A percentile compares a stretch with the other conserved stretches of the same genome.
Conservation (phyloP, 2,113 vertebrate genomes). For the Salvelinus alpinus region DNA sequence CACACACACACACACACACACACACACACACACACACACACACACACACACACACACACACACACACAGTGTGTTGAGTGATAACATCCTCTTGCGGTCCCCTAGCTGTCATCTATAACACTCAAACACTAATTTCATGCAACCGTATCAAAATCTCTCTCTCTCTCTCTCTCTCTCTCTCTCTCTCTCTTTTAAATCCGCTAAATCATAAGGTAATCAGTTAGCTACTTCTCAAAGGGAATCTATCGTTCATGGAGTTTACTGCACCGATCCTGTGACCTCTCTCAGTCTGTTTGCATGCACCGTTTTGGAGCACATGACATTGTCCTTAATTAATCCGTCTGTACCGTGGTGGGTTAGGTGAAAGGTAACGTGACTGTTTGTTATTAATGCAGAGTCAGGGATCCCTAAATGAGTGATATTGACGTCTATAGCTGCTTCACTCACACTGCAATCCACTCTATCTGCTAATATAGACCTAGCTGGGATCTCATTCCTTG, state of each 20-base stretch:
- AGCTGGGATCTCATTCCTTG: neutral
- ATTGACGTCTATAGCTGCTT: neutral
- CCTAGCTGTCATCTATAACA: conserved; percentile 4
- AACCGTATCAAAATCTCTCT: conserved; percentile 29
- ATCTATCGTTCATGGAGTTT: too few relatives aligned
- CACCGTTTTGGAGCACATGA: too few relatives aligned
- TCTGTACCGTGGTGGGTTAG: neutral
- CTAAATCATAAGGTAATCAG: neutral
- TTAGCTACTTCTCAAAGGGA: too few relatives aligned
- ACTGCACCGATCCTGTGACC: too few relatives aligned
- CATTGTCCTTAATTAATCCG: conserved; percentile 21
- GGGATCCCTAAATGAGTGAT: neutral
- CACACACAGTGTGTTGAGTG: neutral
- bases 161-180: neutral
- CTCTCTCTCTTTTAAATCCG: conserved; percentile 18
- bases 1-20: neutral
- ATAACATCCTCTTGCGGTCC: conserved; percentile 18
- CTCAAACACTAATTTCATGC: conserved; percentile 19
- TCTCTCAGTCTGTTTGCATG: too few relatives aligned
- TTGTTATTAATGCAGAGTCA: conserved; percentile 2
- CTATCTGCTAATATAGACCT: neutral
- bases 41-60: too few relatives aligned
- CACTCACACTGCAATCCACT: neutral
- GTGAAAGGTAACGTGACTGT: neutral
- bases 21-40: too few relatives aligned